A percentile compares a stretch with the other conserved stretches of the same genome.
These are phyloP conservation scores for Pachyramphus minor DNA, from an alignment of 2,113 vertebrate genomes.

Conservation along the genomic window DNA sequence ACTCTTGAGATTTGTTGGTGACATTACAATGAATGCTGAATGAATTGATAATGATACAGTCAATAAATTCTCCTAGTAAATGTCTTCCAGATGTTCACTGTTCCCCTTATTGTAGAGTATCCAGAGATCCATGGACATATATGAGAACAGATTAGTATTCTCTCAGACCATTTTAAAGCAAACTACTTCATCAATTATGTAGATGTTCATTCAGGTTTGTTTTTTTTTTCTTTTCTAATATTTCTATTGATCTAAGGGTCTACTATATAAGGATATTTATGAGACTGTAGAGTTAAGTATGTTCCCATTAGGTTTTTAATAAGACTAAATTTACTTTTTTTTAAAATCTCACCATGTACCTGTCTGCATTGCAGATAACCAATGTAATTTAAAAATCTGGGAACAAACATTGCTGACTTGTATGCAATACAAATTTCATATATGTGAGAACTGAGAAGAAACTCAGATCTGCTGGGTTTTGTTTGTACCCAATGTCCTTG, in stretches of 20 bases:
- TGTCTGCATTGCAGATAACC: background rate
- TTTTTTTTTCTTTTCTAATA: background rate
- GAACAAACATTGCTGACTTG: background rate
- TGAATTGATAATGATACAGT: background rate
- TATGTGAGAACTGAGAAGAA: background rate
- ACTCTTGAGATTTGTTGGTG: background rate
- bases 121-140: background rate
- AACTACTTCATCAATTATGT: background rate
- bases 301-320: background rate
- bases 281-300: background rate
- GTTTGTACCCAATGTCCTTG: background rate
- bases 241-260: background rate
- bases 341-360: background rate
- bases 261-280: background rate
- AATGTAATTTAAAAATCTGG: background rate
- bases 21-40: background rate
- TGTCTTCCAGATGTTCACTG: background rate
- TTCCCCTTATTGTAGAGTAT: background rate
- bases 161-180: background rate
- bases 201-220: background rate
- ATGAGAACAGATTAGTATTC: background rate
- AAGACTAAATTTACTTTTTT: background rate
- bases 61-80: background rate
- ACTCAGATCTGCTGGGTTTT: background rate
- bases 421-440: background rate